Base-by-base conservation (phyloP, 1,140 invertebrate genomes). In the Campoletis sonorensis region DNA sequence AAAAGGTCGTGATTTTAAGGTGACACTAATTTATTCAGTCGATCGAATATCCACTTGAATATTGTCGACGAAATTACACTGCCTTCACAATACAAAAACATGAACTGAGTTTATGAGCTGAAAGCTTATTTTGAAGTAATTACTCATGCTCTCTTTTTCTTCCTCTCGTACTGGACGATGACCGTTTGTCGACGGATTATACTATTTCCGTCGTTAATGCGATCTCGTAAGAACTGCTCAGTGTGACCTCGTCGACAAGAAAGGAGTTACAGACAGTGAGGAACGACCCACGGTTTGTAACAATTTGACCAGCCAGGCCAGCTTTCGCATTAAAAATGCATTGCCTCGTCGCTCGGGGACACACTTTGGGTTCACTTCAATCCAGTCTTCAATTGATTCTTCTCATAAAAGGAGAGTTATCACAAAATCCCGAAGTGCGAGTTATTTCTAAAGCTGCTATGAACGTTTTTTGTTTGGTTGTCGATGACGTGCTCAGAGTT, bases 211-310 rank as follows among this genome's bases (percentile, higher is more conserved):
- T 30, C 61, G 26, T 27, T 27, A 27, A 26, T 27, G 23, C 61
- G 61, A 67, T 67, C 61, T 23, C 61, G 26, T 23, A 67, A 67
- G 67, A 70, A 33, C 67, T 15, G n/a, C 11, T 15, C 13, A 18
- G 15, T 1, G 2, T 30, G 27, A 70, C 67, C 67, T 70, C 67
- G 67, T 33, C 67, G 1, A 33, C 67, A 30, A 33, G 67, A 70
- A 70, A 70, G 67, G 67, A 70, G 26, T n/a, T 70, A 33, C 67
- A 7, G 67, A 70, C 67, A 70, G 26, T 70, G 67, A 70, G 67
- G 67, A 70, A 70, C 67, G 27, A 70, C 30, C 67, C 27, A 70
- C n/a, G n/a, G 27, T 13, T 27, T 11, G 67, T 70, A 70, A 16
- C 33, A 70, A 70, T 27, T 70, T 70, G 67, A 70, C 61, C 1